Base-by-base conservation (phyloP, 1,140 invertebrate species). In the Microplitis demolitor region DNA sequence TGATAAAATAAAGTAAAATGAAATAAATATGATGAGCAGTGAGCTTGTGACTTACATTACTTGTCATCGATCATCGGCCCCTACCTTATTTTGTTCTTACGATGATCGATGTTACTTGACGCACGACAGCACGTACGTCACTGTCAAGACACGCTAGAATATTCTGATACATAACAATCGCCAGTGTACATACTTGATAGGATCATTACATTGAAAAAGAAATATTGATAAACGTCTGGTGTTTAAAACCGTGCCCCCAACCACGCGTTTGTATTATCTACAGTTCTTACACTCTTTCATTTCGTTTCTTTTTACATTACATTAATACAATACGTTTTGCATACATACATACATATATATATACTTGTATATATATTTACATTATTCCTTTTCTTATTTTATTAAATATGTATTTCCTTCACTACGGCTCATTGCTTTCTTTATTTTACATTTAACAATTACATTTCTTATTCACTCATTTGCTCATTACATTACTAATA, bases 141-240 rank as follows among this genome's bases (percentile, higher is more conserved):
- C 34, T 62, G 60, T 39, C 34, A 62, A 62, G 60, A 62, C 34
- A 24, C 53, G 11, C n/a, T 14, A 35, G 60, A 62, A 62, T 35
- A 62, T 35, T 62, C 60, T 39, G 60, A 62, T 62, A 62, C 35
- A 58, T 62, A 9, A 45, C 39, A 45, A 45, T 45, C 39, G 39
- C 39, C 39, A 45, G 39, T 24, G 24, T 45, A 45, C 39, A 45
- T 3, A 45, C 39, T 45, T 2, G 39, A 45, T 11, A 35, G 11
- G 35, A 37, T 31, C 33, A 62, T 37, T 39, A 24, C n/a, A 56
- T 56, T 56, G 24, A 62, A 62, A 24, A 62, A 39, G 60, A 35
- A 62, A 62, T 35, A 62, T 62, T 62, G 60, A 62, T 62, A 62
- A 62, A 62, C 60, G 60, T 62, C 60, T 62, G 60, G 60, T 33